Percentiles rank a stretch among this genome's conserved stretches.
Conservation (phyloP, 2,888 invertebrate genomes). For the Drosophila suboccidentalis region DNA sequence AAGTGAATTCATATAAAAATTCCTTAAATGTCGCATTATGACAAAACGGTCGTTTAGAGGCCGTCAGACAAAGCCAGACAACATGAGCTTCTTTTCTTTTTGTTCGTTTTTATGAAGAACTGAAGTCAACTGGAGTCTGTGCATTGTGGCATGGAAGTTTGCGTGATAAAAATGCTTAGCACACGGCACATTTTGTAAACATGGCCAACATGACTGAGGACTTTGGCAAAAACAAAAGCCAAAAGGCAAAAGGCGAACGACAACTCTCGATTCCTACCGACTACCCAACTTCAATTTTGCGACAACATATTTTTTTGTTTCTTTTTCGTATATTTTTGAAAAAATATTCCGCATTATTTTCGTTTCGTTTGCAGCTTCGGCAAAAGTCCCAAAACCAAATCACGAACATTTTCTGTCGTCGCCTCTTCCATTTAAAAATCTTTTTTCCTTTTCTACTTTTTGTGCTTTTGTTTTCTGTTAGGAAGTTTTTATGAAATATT, state of each 20-base stretch:
- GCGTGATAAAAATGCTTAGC: constrained; percentile 81
- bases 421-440: constrained; percentile 57
- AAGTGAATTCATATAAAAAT: constrained; percentile 81
- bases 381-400: constrained; percentile 61
- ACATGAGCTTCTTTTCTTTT: constrained; percentile 32
- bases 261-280: constrained; percentile 43
- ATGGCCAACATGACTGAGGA: constrained; percentile 70
- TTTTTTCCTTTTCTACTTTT: constrained; percentile 34
- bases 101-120: constrained; percentile 67
- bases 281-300: constrained; percentile 28
- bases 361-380: constrained; percentile 54
- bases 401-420: constrained; percentile 74
- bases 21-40: constrained; percentile 84
- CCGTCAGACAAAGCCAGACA: constrained; percentile 22
- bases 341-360: constrained; percentile 77
- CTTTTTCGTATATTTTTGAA: constrained; percentile 35
- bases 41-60: constrained; percentile 81
- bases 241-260: constrained; percentile 27
- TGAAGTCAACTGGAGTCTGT: constrained; percentile 48
- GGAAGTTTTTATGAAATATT: constrained; percentile 61
- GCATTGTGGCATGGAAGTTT: constrained; percentile 19
- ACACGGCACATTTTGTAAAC: constrained; percentile 77
- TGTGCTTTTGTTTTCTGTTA: constrained; percentile 12
- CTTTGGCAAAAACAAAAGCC: constrained; percentile 30
- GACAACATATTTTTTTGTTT: constrained; percentile 18